Evolutionary conservation across 2,888 invertebrate species (phyloP).

Genomic region (Amphimallon solstitiale): DNA sequence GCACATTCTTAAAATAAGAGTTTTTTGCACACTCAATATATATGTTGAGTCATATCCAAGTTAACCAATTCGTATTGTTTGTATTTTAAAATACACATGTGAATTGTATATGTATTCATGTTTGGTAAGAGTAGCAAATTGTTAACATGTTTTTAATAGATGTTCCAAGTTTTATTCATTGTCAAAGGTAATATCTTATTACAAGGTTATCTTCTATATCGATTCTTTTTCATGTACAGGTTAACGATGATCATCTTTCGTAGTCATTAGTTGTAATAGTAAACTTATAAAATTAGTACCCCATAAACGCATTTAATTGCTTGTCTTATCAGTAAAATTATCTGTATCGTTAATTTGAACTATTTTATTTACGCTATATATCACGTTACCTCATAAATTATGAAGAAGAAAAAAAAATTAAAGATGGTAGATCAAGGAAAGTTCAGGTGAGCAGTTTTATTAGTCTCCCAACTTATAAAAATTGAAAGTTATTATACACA

Average conservation of each 20-base stretch:
- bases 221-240: not conserved
- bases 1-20: too few relatives aligned
- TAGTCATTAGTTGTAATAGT: constrained; percentile 23
- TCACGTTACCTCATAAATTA: constrained; percentile 4
- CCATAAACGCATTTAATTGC: constrained; percentile 17
- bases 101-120: not conserved
- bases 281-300: constrained; percentile 24
- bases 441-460: too few relatives aligned
- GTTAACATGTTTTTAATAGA: not conserved
- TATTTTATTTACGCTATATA: not conserved
- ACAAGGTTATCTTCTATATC: constrained; percentile 4
- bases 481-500: too few relatives aligned
- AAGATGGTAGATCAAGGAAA: too few relatives aligned
- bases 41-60: too few relatives aligned
- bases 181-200: not conserved
- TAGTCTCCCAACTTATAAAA: too few relatives aligned
- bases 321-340: constrained; percentile 4
- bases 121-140: not conserved
- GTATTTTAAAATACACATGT: not conserved
- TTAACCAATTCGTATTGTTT: too few relatives aligned
- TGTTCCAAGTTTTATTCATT: constrained; percentile 12
- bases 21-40: not conserved
- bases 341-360: constrained; percentile 18
- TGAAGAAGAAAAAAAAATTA: too few relatives aligned
- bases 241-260: not conserved